A percentile compares a stretch with the other conserved stretches of the same genome.
These are phyloP conservation scores for Astropecten irregularis DNA, from an alignment of 53 echinoderm and acorn worm species.

Conservation along the genomic window DNA sequence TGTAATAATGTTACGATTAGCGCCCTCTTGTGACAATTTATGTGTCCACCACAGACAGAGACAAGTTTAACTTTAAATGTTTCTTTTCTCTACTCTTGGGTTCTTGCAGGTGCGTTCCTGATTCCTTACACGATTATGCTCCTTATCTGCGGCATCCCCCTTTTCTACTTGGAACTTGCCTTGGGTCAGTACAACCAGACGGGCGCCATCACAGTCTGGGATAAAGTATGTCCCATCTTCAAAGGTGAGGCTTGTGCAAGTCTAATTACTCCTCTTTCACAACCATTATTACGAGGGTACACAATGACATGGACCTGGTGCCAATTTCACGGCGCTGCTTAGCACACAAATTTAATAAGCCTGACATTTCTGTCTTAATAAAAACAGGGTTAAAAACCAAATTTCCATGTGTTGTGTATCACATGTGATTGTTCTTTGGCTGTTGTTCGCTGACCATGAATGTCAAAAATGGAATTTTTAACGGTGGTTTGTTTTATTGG, in stretches of 20 bases:
- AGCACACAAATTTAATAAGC: no score
- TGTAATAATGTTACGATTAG: no score
- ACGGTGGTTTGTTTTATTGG: no score
- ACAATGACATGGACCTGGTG: no score
- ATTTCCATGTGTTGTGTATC: no score
- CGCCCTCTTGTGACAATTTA: background rate
- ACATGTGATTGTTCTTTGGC: no score
- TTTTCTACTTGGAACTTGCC: constrained; percentile 93
- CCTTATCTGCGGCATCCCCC: constrained; percentile 84
- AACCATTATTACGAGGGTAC: no score
- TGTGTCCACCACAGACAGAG: background rate
- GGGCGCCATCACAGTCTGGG: constrained; percentile 94
- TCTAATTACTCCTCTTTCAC: background rate
- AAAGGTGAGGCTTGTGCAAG: constrained; percentile 69
- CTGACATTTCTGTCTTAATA: no score
- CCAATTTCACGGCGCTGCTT: no score
- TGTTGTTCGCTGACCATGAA: no score
- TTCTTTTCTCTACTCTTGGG: background rate
- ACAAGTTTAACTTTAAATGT: background rate
- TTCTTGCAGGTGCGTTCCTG: constrained; percentile 87
- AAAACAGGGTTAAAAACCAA: no score
- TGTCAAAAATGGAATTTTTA: no score
- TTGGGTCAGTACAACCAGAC: constrained; percentile 91
- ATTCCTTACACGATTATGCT: constrained; percentile 96
- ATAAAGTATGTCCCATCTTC: constrained; percentile 93